Conservation (phyloP, 2,888 invertebrate genomes). For the Bombylius discolor region DNA sequence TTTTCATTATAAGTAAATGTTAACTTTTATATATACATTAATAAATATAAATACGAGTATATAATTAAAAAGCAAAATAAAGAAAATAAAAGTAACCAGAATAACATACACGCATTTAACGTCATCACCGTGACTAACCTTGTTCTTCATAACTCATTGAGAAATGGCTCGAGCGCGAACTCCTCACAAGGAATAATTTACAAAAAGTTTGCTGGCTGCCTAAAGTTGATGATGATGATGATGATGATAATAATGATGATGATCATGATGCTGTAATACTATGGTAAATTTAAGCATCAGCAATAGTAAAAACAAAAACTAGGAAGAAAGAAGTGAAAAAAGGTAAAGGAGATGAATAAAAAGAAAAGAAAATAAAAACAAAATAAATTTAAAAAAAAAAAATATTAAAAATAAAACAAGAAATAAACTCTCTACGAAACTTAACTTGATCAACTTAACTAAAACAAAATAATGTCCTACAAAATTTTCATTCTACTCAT, state of each 20-base stretch:
- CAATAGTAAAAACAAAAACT: no score
- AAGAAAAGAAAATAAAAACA: no score
- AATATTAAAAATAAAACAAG: not conserved
- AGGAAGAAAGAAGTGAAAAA: no score
- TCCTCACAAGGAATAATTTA: slow-evolving; percentile 4
- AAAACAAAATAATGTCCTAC: no score
- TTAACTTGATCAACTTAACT: not conserved
- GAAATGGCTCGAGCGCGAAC: slow-evolving; percentile 5
- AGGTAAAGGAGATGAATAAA: no score
- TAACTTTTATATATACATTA: no score
- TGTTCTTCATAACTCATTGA: slow-evolving; percentile 6
- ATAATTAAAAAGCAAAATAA: no score
- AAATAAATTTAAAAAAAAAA: not conserved
- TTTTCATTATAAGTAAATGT: no score
- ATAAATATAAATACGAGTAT: not conserved
- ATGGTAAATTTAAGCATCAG: no score
- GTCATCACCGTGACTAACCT: not conserved
- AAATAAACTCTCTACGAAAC: not conserved
- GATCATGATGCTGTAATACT: no score
- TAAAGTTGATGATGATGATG: not conserved
- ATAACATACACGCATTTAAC: not conserved
- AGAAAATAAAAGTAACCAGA: not conserved
- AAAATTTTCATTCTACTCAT: not conserved
- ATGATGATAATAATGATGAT: no score
- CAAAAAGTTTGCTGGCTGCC: not conserved